A percentile compares a stretch with the other conserved stretches of the same genome.
These are phyloP conservation scores for Drosophila trichaetosa DNA, from an alignment of 2,888 invertebrate genomes.

Conservation along the genomic window DNA sequence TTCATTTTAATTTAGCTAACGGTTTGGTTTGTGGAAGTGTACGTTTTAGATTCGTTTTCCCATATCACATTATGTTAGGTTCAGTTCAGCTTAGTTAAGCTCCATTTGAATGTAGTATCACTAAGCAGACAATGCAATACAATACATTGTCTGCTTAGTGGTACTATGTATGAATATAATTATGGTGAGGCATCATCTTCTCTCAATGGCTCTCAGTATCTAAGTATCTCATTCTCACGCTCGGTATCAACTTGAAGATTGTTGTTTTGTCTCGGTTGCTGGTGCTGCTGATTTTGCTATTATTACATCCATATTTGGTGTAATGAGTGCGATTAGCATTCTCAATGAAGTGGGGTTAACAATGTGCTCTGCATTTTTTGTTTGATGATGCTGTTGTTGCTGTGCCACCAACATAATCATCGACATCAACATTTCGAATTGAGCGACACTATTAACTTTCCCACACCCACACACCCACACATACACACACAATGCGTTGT, in stretches of 20 bases:
- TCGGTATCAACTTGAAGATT: slow-evolving; percentile 10
- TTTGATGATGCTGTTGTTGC: slow-evolving; percentile 20
- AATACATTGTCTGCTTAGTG: neutral
- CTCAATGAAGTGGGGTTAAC: slow-evolving; percentile 79
- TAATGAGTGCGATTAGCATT: slow-evolving; percentile 80
- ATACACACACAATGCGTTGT: slow-evolving; percentile 14
- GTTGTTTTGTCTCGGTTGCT: slow-evolving; percentile 24
- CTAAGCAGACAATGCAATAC: no score
- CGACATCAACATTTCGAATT: slow-evolving; percentile 74
- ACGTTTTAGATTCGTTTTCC: neutral
- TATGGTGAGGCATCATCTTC: slow-evolving; percentile 6
- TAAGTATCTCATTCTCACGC: slow-evolving; percentile 41
- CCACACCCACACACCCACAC: neutral
- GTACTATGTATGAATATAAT: neutral
- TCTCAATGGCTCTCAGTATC: slow-evolving; percentile 5
- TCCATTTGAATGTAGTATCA: neutral
- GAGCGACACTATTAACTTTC: slow-evolving; percentile 65
- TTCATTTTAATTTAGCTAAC: neutral
- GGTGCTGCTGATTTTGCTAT: slow-evolving; percentile 68
- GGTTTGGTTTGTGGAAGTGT: neutral
- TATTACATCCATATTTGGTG: slow-evolving; percentile 80
- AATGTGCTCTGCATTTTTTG: slow-evolving; percentile 77
- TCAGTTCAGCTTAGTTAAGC: slow-evolving; percentile 11
- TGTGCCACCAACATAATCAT: slow-evolving; percentile 76
- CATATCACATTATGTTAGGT: neutral